Conservation (phyloP, 2,797 vertebrate genomes). For the Fratercula arctica region DNA sequence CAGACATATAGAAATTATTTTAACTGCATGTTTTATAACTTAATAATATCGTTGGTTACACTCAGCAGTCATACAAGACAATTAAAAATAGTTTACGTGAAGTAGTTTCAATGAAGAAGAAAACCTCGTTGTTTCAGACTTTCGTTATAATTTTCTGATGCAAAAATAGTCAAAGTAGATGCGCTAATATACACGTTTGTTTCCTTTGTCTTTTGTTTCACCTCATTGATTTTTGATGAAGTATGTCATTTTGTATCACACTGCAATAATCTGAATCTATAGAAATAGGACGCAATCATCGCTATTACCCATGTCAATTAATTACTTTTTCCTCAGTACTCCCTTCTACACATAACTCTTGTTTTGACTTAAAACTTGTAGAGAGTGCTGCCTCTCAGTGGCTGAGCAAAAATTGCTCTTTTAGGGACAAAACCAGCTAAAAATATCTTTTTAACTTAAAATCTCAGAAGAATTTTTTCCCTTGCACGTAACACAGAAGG, state of each 20-base stretch:
- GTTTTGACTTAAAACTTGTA: not conserved
- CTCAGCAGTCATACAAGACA: not conserved
- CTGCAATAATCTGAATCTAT: not conserved
- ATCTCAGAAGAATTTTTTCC: not conserved
- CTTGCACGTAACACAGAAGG: not conserved
- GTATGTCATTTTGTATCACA: not conserved
- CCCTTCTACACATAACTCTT: not conserved
- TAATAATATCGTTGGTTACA: not conserved
- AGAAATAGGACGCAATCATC: not conserved
- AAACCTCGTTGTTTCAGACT: not conserved
- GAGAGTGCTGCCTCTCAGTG: not conserved
- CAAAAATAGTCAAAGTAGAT: not conserved
- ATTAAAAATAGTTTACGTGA: not conserved
- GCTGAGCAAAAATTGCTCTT: not conserved
- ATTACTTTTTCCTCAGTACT: not conserved
- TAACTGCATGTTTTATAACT: not conserved
- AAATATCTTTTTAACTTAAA: not conserved
- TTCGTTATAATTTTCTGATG: not conserved
- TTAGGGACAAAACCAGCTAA: not conserved
- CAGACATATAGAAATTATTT: not conserved
- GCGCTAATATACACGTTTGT: not conserved
- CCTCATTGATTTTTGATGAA: not conserved
- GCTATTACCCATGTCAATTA: not conserved
- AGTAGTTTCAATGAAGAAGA: not conserved
- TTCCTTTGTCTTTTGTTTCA: conserved; percentile 11